These are phyloP conservation scores for Autographa pulchrina DNA, from an alignment of 2,888 invertebrate species.

Conservation along the genomic window DNA sequence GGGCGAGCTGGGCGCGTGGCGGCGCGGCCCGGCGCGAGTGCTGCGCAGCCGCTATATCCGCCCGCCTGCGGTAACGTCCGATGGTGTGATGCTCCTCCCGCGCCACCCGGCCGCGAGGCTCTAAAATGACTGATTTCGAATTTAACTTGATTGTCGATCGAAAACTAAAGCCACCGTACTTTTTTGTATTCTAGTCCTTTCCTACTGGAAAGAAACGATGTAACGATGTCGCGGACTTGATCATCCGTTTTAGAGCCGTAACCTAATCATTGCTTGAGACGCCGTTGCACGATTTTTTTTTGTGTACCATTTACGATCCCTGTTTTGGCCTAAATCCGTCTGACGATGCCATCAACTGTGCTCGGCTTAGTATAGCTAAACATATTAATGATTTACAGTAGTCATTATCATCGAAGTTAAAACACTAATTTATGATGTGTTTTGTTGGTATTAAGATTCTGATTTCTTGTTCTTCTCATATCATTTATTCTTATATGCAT, in stretches of 20 bases:
- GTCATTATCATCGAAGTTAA: slow-evolving; percentile 47
- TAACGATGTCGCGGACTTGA: not conserved
- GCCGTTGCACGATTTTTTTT: slow-evolving; percentile 65
- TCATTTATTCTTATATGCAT: slow-evolving; percentile 66
- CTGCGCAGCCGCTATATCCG: slow-evolving; percentile 88
- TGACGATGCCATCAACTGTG: slow-evolving; percentile 60
- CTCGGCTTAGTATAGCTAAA: slow-evolving; percentile 69
- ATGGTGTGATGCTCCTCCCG: slow-evolving; percentile 83
- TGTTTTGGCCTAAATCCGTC: slow-evolving; percentile 53
- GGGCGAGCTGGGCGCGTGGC: slow-evolving; percentile 74
- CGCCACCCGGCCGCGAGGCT: slow-evolving; percentile 51
- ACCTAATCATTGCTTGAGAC: slow-evolving; percentile 59
- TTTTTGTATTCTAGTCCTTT: not conserved
- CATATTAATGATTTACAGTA: slow-evolving; percentile 58
- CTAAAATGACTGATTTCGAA: slow-evolving; percentile 54
- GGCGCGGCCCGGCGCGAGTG: slow-evolving; percentile 77
- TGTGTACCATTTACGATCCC: slow-evolving; percentile 38
- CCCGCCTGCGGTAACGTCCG: slow-evolving; percentile 87
- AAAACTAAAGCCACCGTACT: not conserved
- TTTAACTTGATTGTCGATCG: slow-evolving; percentile 13
- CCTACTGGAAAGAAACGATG: not conserved
- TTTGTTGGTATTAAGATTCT: slow-evolving; percentile 35
- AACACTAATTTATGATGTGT: slow-evolving; percentile 56
- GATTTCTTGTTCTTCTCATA: slow-evolving; percentile 48
- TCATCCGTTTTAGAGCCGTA: slow-evolving; percentile 66